Evolutionary conservation across 92 coral and sea anemone species (phyloP), one percentile per base, ranked within the genome.

Genomic region (Diadumene lineata): DNA sequence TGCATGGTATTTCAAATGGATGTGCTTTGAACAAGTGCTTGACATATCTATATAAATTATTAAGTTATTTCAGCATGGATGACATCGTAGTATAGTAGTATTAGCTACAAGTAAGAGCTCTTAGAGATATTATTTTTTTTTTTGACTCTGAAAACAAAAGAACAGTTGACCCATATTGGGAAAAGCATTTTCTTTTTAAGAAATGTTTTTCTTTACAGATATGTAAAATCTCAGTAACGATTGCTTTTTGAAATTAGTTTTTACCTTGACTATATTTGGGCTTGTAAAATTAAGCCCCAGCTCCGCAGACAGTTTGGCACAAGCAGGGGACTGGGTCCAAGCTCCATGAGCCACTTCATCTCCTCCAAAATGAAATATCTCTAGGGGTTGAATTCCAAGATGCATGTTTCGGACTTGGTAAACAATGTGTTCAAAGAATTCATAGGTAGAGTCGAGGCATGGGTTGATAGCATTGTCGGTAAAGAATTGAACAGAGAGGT

Each of bases 331-430:
- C 77, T 94, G 86, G 64, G 97, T 86, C 98, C 98, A 94, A 67
- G 98, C 98, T 43, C 98, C 98, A 6, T 84, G 60, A 13, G 98
- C 97, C 34, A 94, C 98, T 55, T 94, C 98, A 64, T 94, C 98
- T 8, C 98, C 98, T 4, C 98, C 98, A 53, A 94, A 91, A 62
- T 94, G 98, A 61, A 91, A 94, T 51, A 78, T 53, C 61, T 81
- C 92, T 21, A 94, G 79, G 26, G 98, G 98, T 55, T 87, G 92
- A 7, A 86, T 83, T 11, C 75, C 89, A 24, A 87, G 72, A 50
- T 94, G 97, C 81, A 94, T 86, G 72, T 67, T 78, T 25, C 88
- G 73, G 11, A 94, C 81, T 33, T 84, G 83, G 29, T 61, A 69
- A 33, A 94, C 92, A 26, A 88, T 71, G 73, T 91, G 94, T 29